Base-by-base conservation (phyloP, 2,113 vertebrate genomes). In the Tapirus terrestris region DNA sequence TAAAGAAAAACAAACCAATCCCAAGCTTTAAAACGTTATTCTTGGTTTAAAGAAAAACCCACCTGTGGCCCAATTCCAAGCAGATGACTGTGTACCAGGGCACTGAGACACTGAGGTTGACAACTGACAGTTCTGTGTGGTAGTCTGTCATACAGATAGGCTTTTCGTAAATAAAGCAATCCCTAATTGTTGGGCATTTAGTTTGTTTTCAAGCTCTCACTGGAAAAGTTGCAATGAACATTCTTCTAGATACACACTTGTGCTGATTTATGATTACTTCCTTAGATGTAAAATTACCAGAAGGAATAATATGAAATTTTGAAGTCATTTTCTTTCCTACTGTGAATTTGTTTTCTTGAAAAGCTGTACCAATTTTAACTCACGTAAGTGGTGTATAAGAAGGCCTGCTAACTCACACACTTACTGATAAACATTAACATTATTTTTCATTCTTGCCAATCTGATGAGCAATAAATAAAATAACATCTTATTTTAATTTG, bases 381-480 rank as follows among this genome's bases (percentile, higher is more conserved):
- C 18, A 36, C 1, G 21, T 56, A 76, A 85, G 5, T 45, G 4
- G 13, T 77, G 0, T 53, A 67, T 61, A 36, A 70, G 31, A 86
- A 96, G 81, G 7, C 8, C n/a, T 45, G 8, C 11, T 85, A 88
- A 25, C n/a, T 79, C 75, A 76, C 7, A 39, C 36, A 10, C 21
- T 67, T 97, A 31, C 29, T 61, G 18, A 20, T 85, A 96, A 93
- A 75, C 9, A 82, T 91, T 73, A 91, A 61, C 45, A 61, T 89
- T 77, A 21, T n/a, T 88, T 96, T 83, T 91, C 6, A 58, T 75
- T 36, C 29, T 73, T 94, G 56, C 3, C 77, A 68, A 53, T 86
- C 5, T 21, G 25, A 80, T 23, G 5, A 90, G 25, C 31, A 81
- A 83, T 73, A 79, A 97, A 68, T 89, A 61, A 94, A 94, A 45